Conservation (phyloP, 2,797 vertebrate species). For the Echeneis naucrates region DNA sequence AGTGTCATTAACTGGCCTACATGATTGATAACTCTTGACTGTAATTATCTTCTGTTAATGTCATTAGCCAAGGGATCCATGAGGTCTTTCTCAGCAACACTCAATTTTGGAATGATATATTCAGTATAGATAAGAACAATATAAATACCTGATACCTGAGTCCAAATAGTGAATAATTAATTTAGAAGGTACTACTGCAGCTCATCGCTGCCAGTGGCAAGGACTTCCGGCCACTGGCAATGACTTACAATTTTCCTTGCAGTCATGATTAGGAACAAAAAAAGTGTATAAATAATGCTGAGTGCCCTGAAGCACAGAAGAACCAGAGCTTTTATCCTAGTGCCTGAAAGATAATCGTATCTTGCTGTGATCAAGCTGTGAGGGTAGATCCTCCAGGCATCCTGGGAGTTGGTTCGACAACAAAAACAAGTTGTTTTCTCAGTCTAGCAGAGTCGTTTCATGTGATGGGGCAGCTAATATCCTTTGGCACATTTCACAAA, state of each 20-base stretch:
- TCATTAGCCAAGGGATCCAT: not conserved
- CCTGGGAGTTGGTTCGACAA: slow-evolving; percentile 22
- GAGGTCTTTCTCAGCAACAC: no score
- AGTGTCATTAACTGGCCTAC: not conserved
- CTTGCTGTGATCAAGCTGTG: not conserved
- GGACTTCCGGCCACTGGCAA: not conserved
- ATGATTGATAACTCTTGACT: not conserved
- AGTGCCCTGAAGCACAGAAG: not conserved
- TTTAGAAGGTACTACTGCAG: not conserved
- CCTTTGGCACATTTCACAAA: slow-evolving; percentile 19
- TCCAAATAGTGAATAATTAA: not conserved
- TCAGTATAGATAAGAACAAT: not conserved
- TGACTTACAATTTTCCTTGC: not conserved
- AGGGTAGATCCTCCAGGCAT: slow-evolving; percentile 26
- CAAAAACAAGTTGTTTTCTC: slow-evolving; percentile 55
- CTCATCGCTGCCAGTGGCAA: not conserved
- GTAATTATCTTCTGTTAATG: not conserved
- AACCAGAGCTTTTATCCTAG: not conserved
- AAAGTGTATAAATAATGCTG: not conserved
- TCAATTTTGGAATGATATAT: no score
- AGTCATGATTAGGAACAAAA: slow-evolving; percentile 19
- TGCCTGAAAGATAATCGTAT: slow-evolving; percentile 14
- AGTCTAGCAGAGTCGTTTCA: slow-evolving; percentile 36
- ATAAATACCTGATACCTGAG: not conserved
- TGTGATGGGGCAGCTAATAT: slow-evolving; percentile 43